phyloP scores from a whole-genome alignment of 1,140 invertebrate genomes.

The Drosophila sucinea region DNA sequence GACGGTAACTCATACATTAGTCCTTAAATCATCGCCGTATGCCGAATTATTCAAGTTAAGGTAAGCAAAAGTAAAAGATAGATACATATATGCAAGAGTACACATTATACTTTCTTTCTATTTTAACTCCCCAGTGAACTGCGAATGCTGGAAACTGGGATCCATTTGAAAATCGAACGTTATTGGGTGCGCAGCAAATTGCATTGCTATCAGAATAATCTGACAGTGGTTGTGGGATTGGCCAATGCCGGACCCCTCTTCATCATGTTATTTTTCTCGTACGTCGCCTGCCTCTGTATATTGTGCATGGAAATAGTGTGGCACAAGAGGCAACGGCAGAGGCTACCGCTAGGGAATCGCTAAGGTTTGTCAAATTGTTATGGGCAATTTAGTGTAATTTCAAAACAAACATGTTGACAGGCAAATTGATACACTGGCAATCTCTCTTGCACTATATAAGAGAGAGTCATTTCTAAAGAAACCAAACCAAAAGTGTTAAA shows the following conservation, averaged over 20 bases:
- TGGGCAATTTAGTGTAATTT: conserved; percentile 58
- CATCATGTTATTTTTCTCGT: conserved; percentile 48
- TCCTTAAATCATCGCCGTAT: conserved; percentile 56
- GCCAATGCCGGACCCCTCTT: conserved; percentile 64
- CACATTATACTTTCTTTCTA: background rate
- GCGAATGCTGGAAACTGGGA: conserved; percentile 62
- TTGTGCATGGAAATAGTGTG: conserved; percentile 61
- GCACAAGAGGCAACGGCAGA: conserved; percentile 33
- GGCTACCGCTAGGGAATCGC: background rate
- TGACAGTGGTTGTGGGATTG: conserved; percentile 62
- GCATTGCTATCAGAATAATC: conserved; percentile 64
- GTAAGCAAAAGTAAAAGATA: conserved; percentile 22
- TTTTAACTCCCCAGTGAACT: conserved; percentile 35
- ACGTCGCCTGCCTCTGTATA: conserved; percentile 51
- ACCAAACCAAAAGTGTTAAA: conserved; percentile 17
- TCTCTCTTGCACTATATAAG: conserved; percentile 40
- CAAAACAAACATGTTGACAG: conserved; percentile 62
- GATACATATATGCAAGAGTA: background rate
- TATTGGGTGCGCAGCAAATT: conserved; percentile 62
- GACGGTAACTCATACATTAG: conserved; percentile 33
- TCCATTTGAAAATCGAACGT: conserved; percentile 53
- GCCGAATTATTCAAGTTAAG: conserved; percentile 58
- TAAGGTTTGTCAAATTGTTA: conserved; percentile 15
- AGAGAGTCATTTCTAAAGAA: conserved; percentile 10
- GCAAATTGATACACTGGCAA: conserved; percentile 32